Evolutionary conservation across 2,113 vertebrate species (phyloP).

Genomic region (Oreocharis arfaki): DNA sequence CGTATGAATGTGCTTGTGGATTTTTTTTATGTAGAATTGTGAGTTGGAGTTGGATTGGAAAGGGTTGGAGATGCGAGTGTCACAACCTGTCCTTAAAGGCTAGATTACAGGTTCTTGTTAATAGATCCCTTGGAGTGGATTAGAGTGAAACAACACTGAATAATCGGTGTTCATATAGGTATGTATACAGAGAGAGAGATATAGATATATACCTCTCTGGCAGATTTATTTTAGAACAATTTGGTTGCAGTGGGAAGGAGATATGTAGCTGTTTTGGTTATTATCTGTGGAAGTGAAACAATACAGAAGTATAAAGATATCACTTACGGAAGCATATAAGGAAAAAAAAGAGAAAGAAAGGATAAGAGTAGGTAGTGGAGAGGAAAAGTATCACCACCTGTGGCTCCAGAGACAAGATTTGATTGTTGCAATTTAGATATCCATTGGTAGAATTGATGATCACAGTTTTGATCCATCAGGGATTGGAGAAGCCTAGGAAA

Average conservation of each 20-base stretch:
- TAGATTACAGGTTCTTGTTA: neutral
- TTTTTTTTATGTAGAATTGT: neutral
- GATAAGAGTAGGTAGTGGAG: neutral
- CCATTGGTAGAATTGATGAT: neutral
- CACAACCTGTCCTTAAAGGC: neutral
- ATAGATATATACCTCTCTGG: neutral
- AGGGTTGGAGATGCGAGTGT: neutral
- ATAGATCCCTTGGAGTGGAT: neutral
- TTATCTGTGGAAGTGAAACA: neutral
- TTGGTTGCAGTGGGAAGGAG: neutral
- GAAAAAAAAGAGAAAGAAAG: neutral
- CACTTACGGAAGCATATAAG: neutral
- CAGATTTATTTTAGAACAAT: neutral
- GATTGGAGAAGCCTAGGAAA: neutral
- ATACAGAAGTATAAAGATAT: neutral
- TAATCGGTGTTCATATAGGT: neutral
- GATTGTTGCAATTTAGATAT: neutral
- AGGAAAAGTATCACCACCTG: neutral
- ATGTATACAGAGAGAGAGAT: accelerated
- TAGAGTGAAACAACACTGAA: neutral
- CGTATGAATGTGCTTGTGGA: neutral
- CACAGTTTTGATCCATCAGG: neutral
- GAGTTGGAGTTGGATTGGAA: neutral
- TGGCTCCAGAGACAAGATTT: neutral
- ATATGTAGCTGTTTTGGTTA: neutral